Percentiles rank a stretch among this genome's conserved stretches.
Conservation (phyloP, 2,888 invertebrate genomes). For the Neoaliturus tenellus region DNA sequence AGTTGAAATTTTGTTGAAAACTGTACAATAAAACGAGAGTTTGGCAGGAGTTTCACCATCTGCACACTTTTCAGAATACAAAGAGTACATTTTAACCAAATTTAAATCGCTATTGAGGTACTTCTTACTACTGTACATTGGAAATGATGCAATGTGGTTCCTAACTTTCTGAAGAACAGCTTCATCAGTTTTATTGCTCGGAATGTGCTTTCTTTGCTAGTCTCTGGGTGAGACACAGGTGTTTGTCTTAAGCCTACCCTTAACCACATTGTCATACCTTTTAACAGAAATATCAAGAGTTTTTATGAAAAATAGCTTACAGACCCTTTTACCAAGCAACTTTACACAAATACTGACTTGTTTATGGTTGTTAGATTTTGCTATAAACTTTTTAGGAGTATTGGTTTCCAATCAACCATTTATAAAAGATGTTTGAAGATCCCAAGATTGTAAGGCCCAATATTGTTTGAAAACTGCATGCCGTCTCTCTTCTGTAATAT, state of each 20-base stretch:
- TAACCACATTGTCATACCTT: slow-evolving; percentile 40
- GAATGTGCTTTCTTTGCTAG: slow-evolving; percentile 13
- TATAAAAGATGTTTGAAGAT: too few relatives aligned
- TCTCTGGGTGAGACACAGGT: not conserved
- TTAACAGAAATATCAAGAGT: too few relatives aligned
- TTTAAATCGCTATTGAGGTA: not conserved
- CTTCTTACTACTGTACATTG: not conserved
- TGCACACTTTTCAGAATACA: slow-evolving; percentile 1
- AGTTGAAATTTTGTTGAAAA: slow-evolving; percentile 11
- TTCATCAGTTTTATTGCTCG: slow-evolving; percentile 9
- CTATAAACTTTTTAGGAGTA: too few relatives aligned
- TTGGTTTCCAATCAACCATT: too few relatives aligned
- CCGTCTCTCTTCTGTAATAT: not conserved
- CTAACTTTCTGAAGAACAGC: not conserved
- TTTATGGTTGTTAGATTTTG: too few relatives aligned
- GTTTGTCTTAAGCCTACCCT: not conserved
- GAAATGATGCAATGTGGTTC: slow-evolving; percentile 26
- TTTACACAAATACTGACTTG: too few relatives aligned
- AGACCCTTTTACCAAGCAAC: too few relatives aligned
- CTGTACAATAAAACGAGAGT: not conserved
- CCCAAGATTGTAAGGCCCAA: too few relatives aligned
- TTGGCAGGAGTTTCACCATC: slow-evolving; percentile 3
- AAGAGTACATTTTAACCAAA: not conserved
- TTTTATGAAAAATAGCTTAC: too few relatives aligned
- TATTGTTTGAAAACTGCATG: too few relatives aligned